A percentile compares a stretch with the other conserved stretches of the same genome.
phyloP scores from a whole-genome alignment of 1,140 invertebrate species.

The Eulimnadia texana region DNA sequence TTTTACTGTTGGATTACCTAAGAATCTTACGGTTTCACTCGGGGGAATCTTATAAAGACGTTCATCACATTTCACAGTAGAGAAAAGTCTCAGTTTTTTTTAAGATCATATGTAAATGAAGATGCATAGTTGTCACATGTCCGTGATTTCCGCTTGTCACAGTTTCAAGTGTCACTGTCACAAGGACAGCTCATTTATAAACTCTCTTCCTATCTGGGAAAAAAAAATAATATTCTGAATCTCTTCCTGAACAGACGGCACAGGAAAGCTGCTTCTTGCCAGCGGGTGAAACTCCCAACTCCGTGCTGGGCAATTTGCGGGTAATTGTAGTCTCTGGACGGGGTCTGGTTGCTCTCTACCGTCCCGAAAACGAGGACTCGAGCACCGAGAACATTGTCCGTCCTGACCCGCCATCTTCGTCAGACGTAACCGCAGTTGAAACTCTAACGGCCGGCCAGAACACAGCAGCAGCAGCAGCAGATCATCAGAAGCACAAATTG shows the following conservation, averaged over 20 bases:
- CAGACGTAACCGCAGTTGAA: not conserved
- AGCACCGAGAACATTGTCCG: not conserved
- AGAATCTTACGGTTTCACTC: no score
- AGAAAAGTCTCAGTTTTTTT: no score
- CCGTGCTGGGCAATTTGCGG: constrained; percentile 40
- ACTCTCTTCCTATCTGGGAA: no score
- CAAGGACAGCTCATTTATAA: not conserved
- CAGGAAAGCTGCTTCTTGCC: constrained; percentile 17
- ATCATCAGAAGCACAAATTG: no score
- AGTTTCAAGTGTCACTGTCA: not conserved
- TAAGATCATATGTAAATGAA: no score
- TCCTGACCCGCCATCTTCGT: not conserved
- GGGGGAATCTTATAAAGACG: no score
- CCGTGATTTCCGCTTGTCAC: not conserved
- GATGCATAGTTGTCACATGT: not conserved
- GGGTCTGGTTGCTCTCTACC: constrained; percentile 48
- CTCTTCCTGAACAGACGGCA: constrained; percentile 15
- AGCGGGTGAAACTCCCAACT: constrained; percentile 25
- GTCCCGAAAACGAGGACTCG: constrained; percentile 28
- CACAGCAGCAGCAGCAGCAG: no score
- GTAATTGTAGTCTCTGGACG: constrained; percentile 47
- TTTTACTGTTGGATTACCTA: no score
- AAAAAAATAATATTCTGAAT: no score
- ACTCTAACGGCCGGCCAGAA: not conserved
- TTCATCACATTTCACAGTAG: no score